Evolutionary conservation across 2,888 invertebrate species (phyloP), one percentile per base, ranked within the genome.

Genomic region (Sphaerophoria rueppellii): DNA sequence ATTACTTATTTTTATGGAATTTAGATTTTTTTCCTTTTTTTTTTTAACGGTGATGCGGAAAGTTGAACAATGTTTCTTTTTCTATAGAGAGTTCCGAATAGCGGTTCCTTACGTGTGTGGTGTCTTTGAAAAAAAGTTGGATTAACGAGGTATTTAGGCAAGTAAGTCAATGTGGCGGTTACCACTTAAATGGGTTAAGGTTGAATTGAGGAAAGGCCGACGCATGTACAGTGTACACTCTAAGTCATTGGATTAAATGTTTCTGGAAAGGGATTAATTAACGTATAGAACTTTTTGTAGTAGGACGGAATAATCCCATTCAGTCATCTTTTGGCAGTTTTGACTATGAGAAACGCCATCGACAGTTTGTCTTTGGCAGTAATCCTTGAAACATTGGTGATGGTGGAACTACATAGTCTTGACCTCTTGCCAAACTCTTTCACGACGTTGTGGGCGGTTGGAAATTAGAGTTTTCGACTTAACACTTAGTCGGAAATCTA

Each of bases 101-200:
- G 4, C 37, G 40, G 40, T 40, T 40, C 11, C 6, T 6, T 24
- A 60, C 60, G 40, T 35, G 24, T 52, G 9, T n/a, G n/a, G 12
- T 60, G 60, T 60, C 60, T 60, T 65, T 50, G 34, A 65, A 65
- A 65, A 48, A 24, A 24, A 35, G 50, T 50, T 43, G 65, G 50
- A 65, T 65, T 37, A 65, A 63, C 24, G 11, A 63, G 35, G 48
- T 63, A 2, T 50, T 63, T 48, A 1, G 14, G 50, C 12, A 48
- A 4, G 46, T 0, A 32, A 24, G 6, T 32, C 61, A 7, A 57
- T 14, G 32, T 46, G 34, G 35, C 50, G 48, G 35, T 35, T 5
- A 32, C 12, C n/a, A 24, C 24, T n/a, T 14, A 63, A 35, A 63
- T 63, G 11, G 63, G 48, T 63, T 63, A 63, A 63, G 63, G 63